Evolutionary conservation across 2,888 invertebrate genomes (phyloP).

Genomic region (Maniola hyperantus): DNA sequence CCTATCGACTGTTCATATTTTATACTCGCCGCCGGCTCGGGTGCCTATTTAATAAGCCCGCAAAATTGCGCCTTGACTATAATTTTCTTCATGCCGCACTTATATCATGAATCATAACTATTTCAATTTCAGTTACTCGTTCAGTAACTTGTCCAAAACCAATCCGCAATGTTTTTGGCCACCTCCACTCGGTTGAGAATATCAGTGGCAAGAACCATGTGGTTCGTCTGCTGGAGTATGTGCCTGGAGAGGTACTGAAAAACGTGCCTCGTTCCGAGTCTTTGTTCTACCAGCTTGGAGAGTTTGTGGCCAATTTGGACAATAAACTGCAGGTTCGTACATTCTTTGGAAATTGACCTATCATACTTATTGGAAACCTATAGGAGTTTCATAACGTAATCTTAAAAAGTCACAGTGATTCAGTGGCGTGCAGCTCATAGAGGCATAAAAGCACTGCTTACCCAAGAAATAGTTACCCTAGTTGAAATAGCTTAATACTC

Average conservation of each 20-base stretch:
- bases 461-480: no score
- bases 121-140: slow-evolving; percentile 83
- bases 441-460: no score
- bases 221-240: slow-evolving; percentile 89
- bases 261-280: slow-evolving; percentile 83
- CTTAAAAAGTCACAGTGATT: no score
- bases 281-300: slow-evolving; percentile 88
- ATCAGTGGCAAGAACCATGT: slow-evolving; percentile 83
- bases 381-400: neutral
- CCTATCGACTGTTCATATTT: no score
- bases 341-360: neutral
- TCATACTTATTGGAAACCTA: no score
- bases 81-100: no score
- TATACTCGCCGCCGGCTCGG: no score
- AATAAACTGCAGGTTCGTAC: slow-evolving; percentile 84
- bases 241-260: slow-evolving; percentile 87
- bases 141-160: slow-evolving; percentile 87
- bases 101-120: no score
- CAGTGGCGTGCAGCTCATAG: no score
- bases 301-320: slow-evolving; percentile 87
- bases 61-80: no score
- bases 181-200: slow-evolving; percentile 81
- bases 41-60: no score
- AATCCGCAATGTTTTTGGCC: slow-evolving; percentile 85
- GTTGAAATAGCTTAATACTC: no score